Conservation (phyloP, 2,113 vertebrate species). For the Acanthisitta chloris region DNA sequence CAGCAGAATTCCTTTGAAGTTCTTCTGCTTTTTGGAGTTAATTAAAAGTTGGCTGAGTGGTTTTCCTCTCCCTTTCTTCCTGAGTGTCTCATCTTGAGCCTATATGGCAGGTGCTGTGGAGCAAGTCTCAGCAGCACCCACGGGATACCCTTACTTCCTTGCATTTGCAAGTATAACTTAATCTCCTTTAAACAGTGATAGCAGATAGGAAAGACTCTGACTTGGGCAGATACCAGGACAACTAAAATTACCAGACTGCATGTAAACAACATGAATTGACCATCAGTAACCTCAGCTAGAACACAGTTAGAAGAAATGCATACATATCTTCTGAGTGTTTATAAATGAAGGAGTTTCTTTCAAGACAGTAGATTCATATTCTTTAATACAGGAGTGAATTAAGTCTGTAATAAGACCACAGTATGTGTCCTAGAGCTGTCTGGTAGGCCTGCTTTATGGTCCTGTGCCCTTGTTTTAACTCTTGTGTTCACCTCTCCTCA, state of each 20-base stretch:
- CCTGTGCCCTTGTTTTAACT: not conserved
- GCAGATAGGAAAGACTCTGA: slow-evolving; percentile 42
- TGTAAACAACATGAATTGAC: slow-evolving; percentile 39
- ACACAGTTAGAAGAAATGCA: not conserved
- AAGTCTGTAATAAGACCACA: not conserved
- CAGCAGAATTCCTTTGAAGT: slow-evolving; percentile 9
- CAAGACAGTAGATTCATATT: not conserved
- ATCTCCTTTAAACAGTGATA: slow-evolving; percentile 30
- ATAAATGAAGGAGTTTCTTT: not conserved
- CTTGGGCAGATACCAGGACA: slow-evolving; percentile 44
- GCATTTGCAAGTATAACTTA: slow-evolving; percentile 59
- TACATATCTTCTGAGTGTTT: not conserved
- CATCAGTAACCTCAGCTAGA: not conserved
- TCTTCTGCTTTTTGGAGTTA: slow-evolving; percentile 28
- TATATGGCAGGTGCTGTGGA: slow-evolving; percentile 40
- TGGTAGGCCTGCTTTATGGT: not conserved
- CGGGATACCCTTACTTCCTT: slow-evolving; percentile 55
- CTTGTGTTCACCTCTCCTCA: not conserved
- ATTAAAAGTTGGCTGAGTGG: slow-evolving; percentile 38
- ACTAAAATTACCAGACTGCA: slow-evolving; percentile 57
- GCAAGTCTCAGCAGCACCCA: slow-evolving; percentile 55
- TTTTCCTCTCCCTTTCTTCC: not conserved
- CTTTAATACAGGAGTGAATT: not conserved
- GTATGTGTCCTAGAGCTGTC: not conserved
- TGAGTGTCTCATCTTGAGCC: slow-evolving; percentile 15